Evolutionary conservation across 2,888 invertebrate genomes (phyloP), one percentile per base, ranked within the genome.

Genomic region (Himalopsyche kuldschensis): DNA sequence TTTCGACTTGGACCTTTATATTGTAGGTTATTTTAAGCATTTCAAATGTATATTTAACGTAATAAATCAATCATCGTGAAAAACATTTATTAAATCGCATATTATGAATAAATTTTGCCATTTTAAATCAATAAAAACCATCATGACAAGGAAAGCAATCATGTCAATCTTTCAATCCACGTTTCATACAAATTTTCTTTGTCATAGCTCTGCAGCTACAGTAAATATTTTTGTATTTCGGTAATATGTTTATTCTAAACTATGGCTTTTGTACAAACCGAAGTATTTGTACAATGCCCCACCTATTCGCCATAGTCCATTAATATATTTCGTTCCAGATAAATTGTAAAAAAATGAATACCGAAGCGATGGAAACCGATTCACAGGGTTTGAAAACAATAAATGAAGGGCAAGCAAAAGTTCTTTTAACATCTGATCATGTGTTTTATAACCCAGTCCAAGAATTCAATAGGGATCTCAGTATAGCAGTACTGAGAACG

Each of bases 391-490:
- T 79, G 6, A 47, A 77, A 63, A 77, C 81, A 27, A 81, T 85
- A 17, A 55, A 78, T 17, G 98, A 98, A 91, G 97, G 97, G 0
- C 92, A 94, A 87, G 97, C 97, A 0, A 94, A 94, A 88, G 95
- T 98, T 85, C 90, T 94, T 80, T 93, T 96, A 1, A 91, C 92
- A 75, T 90, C 91, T 1, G 94, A 95, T 48, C 95, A 95, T 88
- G 98, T 99, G 0, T 99, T 99, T 90, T 99, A 99, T 89, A 99
- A 99, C 91, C 97, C 99, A 0, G 99, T 99, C 0, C 98, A 99
- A 90, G 98, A 99, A 90, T 99, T 99, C 88, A 99, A 99, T 89
- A 93, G 99, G 86, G 99, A 99, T 91, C 91, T 99, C 79, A 96
- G 97, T 88, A 93, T 96, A 87, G 93, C 95, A 5, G 96, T 95